A percentile compares a stretch with the other conserved stretches of the same genome.
phyloP scores from a whole-genome alignment of 2,113 vertebrate species.

The Microtus pennsylvanicus region DNA sequence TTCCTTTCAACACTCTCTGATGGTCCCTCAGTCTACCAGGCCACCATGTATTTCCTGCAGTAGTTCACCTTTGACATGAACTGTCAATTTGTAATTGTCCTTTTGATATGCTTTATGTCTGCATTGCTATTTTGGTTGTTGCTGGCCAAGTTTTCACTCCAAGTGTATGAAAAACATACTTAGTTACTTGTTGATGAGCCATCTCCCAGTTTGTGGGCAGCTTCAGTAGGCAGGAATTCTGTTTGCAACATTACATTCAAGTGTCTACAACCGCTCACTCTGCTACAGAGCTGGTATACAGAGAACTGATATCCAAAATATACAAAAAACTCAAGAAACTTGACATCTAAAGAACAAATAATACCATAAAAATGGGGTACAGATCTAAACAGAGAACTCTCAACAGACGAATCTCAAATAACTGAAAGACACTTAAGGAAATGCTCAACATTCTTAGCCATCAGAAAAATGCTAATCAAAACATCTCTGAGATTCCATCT shows the following conservation, averaged over 20 bases:
- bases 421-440: no score
- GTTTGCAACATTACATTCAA: fast-evolving
- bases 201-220: background rate
- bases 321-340: no score
- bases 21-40: background rate
- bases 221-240: background rate
- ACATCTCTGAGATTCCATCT: no score
- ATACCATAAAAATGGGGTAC: no score
- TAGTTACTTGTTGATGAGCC: no score
- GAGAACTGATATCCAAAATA: no score
- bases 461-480: no score
- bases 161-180: background rate
- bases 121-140: background rate
- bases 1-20: fast-evolving
- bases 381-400: no score
- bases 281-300: background rate
- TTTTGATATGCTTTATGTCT: background rate
- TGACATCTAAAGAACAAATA: no score
- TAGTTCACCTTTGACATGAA: background rate
- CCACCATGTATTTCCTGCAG: background rate
- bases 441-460: no score
- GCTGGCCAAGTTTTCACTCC: background rate
- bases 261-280: background rate
- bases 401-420: no score
- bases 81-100: background rate